Base-by-base conservation (phyloP, 2,113 vertebrate species). In the Bos indicus region DNA sequence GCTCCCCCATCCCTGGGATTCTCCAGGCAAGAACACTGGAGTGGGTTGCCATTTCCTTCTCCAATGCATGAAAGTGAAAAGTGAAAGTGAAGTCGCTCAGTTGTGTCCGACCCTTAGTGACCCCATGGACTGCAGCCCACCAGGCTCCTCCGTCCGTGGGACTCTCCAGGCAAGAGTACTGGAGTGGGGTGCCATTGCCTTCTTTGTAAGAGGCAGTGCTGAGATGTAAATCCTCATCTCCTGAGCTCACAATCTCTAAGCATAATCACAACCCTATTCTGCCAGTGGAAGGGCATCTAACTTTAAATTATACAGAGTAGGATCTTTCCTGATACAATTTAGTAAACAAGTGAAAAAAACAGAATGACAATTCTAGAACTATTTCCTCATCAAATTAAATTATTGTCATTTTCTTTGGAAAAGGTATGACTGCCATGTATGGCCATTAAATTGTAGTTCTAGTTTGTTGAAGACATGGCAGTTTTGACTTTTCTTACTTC, bases 351-450 rank as follows among this genome's bases (percentile, higher is more conserved):
- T 25, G 28, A 48, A 89, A 4, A 15, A 91, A 89, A 7, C 46
- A 48, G 46, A 81, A 81, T 17, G 64, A 81, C 12, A 87, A 56
- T 85, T 82, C 19, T 87, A 40, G 85, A 93, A 77, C 6, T 9
- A 80, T 74, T 95, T 87, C 83, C 48, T 97, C 30, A 90, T 56
- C 67, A 88, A 90, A 83, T 33, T 95, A 51, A 48, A 88, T 81
- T 57, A 40, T 85, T 78, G 11, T 84, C 21, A 83, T 84, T 96
- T 95, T 83, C 28, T 90, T 87, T 82, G 77, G 90, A 91, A 83
- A 78, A 85, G 33, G 15, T 13, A 62, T 71, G 64, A 48, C 17
- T 88, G 28, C 7, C 23, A 28, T 26, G 43, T 36, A 1, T 36
- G 43, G 15, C 15, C 33, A 60, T 62, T 93, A 59, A 15, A 81